Base-by-base conservation (phyloP, 1,140 invertebrate species). In the Antheraea mylitta region DNA sequence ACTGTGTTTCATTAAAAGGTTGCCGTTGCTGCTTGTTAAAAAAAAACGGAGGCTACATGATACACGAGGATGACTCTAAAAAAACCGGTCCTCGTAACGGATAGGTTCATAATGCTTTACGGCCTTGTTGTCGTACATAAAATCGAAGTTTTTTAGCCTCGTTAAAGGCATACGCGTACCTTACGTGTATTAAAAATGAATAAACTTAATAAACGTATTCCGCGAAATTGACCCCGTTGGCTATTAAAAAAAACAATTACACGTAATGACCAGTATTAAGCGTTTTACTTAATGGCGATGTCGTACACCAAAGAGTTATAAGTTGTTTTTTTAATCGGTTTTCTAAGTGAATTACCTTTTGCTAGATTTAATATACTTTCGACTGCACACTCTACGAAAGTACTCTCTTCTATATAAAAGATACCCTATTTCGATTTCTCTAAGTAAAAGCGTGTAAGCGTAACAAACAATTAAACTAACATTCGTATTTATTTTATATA, bases 31-130 rank as follows among this genome's bases (percentile, higher is more conserved):
- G 45, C 11, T 53, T 53, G 16, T 53, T 16, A 53, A 53, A 53
- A 53, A 53, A 53, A 16, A 0, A 2, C 16, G 6, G 11, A 53
- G 4, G 45, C 45, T 6, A 7, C 45, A 53, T 30, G 30, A 22
- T 42, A 11, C 38, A 9, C 38, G 38, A 42, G 38, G 38, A 42
- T 42, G 38, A 42, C 30, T 62, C 66, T 72, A 68, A 68, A 68
- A 68, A 30, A 68, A 72, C 63, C 64, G 63, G 63, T 45, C 37
- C 66, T 5, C 13, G 64, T 67, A 72, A 67, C 66, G 69, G 45
- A 70, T 68, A 67, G 38, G 66, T 60, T 66, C 59, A 66, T 78
- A 75, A 75, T 71, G 69, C 71, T 78, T 75, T 77, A 77, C 69
- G 69, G 18, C 64, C 9, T 8, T 11, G 8, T 8, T 11, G 8